These are phyloP conservation scores for Toxotes jaculatrix DNA, from an alignment of 2,113 vertebrate species.

Conservation along the genomic window DNA sequence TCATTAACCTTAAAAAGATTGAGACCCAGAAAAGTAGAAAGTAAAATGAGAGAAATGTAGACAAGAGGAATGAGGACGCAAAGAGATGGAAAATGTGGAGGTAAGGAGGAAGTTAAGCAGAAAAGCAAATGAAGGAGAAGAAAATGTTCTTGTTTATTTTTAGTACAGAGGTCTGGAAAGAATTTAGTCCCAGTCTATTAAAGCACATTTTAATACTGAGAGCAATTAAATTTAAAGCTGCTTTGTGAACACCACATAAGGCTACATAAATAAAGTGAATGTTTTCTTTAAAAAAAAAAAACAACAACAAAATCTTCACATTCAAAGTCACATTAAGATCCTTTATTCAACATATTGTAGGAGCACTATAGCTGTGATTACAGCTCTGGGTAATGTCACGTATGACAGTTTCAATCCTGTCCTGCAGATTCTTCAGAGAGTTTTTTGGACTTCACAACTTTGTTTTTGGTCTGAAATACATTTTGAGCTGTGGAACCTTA, in stretches of 20 bases:
- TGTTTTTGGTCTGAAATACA: too few species aligned
- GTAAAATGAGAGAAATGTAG: background rate
- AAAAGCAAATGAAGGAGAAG: background rate
- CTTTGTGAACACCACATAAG: background rate
- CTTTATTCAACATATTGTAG: background rate
- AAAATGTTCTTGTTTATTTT: background rate
- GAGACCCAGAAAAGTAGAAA: background rate
- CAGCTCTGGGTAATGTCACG: background rate
- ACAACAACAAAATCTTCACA: too few species aligned
- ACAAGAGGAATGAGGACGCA: background rate
- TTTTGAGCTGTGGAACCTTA: too few species aligned
- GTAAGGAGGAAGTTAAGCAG: background rate
- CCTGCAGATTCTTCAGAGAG: background rate
- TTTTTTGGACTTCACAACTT: too few species aligned
- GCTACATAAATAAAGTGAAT: too few species aligned
- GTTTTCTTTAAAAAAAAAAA: too few species aligned
- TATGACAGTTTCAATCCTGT: background rate
- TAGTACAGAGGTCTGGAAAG: background rate
- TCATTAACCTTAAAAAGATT: constrained; percentile 83
- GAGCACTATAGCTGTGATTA: background rate
- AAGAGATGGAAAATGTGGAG: background rate
- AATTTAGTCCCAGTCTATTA: background rate
- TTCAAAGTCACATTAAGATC: too few species aligned
- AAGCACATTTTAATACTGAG: background rate
- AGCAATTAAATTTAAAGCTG: background rate